Evolutionary conservation across 2,113 vertebrate genomes (phyloP).

Genomic region (Sula dactylatra): DNA sequence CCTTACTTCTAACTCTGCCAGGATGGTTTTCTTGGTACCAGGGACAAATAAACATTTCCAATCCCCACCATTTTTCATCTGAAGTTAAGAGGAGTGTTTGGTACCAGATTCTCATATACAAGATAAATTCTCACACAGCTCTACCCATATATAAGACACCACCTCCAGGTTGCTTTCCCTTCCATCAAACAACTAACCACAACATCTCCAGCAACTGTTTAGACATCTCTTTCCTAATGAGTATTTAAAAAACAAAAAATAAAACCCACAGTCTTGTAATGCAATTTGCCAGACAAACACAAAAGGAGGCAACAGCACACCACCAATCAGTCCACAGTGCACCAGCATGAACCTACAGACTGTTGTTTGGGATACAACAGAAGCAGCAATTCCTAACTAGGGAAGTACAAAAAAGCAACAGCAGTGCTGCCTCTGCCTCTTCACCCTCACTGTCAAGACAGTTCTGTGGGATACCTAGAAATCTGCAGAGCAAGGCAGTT

Average conservation of each 20-base stretch:
- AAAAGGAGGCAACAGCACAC: neutral
- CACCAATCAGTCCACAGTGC: neutral
- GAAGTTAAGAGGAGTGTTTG: neutral
- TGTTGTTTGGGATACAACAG: fast-evolving
- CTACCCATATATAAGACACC: neutral
- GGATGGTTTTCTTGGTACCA: neutral
- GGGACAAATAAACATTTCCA: neutral
- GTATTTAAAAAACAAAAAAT: neutral
- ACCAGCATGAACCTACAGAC: neutral
- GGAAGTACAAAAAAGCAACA: neutral
- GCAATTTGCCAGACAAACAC: neutral
- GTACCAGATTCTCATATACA: neutral
- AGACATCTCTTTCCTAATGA: neutral
- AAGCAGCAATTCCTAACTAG: neutral
- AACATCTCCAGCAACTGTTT: neutral
- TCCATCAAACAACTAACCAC: neutral
- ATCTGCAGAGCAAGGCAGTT: neutral
- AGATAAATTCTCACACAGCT: neutral
- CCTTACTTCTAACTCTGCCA: neutral
- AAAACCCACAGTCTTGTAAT: neutral
- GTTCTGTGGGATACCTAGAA: neutral
- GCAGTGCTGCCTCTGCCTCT: neutral
- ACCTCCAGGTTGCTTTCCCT: neutral
- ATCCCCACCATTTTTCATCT: neutral
- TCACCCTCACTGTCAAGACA: neutral